Evolutionary conservation across 1,140 invertebrate species (phyloP), one percentile per base, ranked within the genome.

Genomic region (Laupala kohalensis): DNA sequence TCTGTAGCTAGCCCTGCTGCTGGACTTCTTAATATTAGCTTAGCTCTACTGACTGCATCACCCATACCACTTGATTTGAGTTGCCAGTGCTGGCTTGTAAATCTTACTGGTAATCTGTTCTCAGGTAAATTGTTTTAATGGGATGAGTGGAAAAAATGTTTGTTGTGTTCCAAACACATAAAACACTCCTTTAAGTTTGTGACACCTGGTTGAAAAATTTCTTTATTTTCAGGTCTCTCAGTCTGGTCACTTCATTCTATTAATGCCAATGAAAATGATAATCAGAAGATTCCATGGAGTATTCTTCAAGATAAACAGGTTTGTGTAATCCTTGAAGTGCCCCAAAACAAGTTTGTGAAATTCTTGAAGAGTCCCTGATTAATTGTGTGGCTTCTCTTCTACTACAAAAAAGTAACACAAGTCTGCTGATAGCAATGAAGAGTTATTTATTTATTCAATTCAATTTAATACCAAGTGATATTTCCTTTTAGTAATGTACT

Each of bases 101-200:
- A 83, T 28, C 77, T 92, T 19, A 82, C 84, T 67, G 87, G 87
- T 63, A 90, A 91, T 80, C 76, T 92, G 0, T 84, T 89, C 69
- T 83, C 85, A 65, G 89, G 89, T 83, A 75, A 73, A 64, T 73
- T 25, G 26, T 63, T 23, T 37, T 53, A n/a, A 53, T 53, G n/a
- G n/a, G n/a, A n/a, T n/a, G n/a, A n/a, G n/a, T n/a, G n/a, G n/a
- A n/a, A n/a, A n/a, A n/a, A n/a, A n/a, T n/a, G n/a, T n/a, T n/a
- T n/a, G n/a, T n/a, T n/a, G n/a, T n/a, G n/a, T n/a, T n/a, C n/a
- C n/a, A n/a, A n/a, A n/a, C n/a, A n/a, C n/a, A n/a, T n/a, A n/a
- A n/a, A n/a, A n/a, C n/a, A n/a, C n/a, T n/a, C n/a, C n/a, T n/a
- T n/a, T n/a, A n/a, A n/a, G n/a, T n/a, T n/a, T n/a, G n/a, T n/a